Conservation (phyloP, 2,113 vertebrate species). For the Guaruba guarouba region DNA sequence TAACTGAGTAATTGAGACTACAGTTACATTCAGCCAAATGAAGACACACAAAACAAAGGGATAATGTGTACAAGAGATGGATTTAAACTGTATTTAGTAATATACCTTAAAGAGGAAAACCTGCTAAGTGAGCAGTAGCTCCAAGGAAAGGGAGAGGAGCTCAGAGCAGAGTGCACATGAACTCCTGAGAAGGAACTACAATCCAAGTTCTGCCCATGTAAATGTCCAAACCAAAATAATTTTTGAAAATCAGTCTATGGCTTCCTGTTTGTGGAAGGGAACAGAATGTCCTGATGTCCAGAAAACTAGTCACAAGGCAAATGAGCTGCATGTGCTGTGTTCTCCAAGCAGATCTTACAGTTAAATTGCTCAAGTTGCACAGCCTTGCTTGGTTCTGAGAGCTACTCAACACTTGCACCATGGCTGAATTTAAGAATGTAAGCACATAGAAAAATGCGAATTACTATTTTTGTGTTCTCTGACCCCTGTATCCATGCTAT, state of each 20-base stretch:
- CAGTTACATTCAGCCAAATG: neutral
- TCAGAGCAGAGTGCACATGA: neutral
- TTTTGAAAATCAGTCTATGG: neutral
- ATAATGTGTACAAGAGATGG: fast-evolving
- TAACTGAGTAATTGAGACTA: neutral
- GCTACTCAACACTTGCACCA: neutral
- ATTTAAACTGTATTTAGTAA: neutral
- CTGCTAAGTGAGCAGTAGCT: neutral
- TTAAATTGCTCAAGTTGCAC: neutral
- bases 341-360: neutral
- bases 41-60: neutral
- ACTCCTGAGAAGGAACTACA: neutral
- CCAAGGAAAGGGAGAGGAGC: neutral
- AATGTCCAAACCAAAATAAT: neutral
- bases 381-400: neutral
- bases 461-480: neutral
- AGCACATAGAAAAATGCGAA: neutral
- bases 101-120: neutral
- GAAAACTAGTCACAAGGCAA: neutral
- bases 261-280: neutral
- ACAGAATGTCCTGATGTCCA: neutral
- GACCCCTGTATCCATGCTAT: neutral
- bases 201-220: neutral
- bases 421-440: neutral
- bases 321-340: fast-evolving